Evolutionary conservation across 2,888 invertebrate genomes (phyloP), one percentile per base, ranked within the genome.

Genomic region (Lumbricus terrestris): DNA sequence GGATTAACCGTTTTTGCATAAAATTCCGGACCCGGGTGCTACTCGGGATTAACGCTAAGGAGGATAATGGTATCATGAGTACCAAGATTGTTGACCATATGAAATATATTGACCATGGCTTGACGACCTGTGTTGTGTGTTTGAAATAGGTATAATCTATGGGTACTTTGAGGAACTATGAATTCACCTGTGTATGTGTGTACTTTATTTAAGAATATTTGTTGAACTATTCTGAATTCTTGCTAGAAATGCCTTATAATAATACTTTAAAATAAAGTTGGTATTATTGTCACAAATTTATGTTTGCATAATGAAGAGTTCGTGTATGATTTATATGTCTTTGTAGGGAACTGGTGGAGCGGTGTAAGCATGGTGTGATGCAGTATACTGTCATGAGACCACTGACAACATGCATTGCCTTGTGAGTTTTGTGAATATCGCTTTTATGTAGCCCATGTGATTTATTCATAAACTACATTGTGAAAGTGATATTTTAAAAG

Each of bases 351-450:
- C 97, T 98, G 95, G 97, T 98, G 89, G 97, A 98, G 94, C 97
- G 97, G 94, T 98, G 98, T 95, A 98, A 98, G 95, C 98, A 98
- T 96, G 98, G 98, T 54, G 98, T 98, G 93, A 95, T 99, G 47
- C 99, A 99, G 94, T 99, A 99, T 94, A 98, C 98, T 4, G 97
- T 98, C 47, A 97, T 98, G 88, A 96, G 98, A 93, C 98, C 98
- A 82, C 95, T 98, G 91, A 97, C 98, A 85, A 98, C 98, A 88
- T 96, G 97, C 34, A 96, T 98, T 94, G 97, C 98, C 91, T 97
- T 98, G 97, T 97, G 96, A 96, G 97, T 96, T 92, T 38, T 38
- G 33, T 34, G n/a, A 35, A 35, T 34, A 35, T 37, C n/a, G 6
- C 34, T 35, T 85, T 85, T 85, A 34, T 85, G 34, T 37, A 35